Base-by-base conservation (phyloP, 2,797 vertebrate genomes). In the Chiropotes sagulatus region DNA sequence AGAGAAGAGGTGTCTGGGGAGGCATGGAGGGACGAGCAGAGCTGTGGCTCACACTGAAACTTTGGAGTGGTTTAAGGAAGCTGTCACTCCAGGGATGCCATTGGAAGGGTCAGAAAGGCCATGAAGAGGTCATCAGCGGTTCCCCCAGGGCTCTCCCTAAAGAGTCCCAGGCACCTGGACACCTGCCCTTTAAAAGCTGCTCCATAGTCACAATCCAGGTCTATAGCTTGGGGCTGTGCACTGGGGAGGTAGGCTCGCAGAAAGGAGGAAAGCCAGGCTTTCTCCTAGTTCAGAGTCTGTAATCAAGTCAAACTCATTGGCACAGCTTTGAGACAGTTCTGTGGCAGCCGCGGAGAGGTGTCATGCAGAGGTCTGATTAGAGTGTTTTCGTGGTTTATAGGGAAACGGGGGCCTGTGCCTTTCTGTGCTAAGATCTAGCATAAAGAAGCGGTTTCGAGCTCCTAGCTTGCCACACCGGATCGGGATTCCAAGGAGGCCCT, bases 281-380 rank as follows among this genome's bases (percentile, higher is more conserved):
- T 95, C 61, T 72, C 76, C 79, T 61, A 33, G 72, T 79, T 92
- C 52, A n/a, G 86, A 94, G 93, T 50, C 80, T 39, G 22, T 95
- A 78, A 87, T 82, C 24, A 89, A 93, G 84, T 94, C 64, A 44
- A 81, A 93, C 95, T 86, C 80, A 6, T 17, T 52, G 96, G 91
- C 91, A 78, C 41, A 67, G 95, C 19, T 0, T 57, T 24, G 89
- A 95, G 64, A 52, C 67, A 10, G 73, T 78, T 85, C 67, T 94
- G 94, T 30, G 0, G 76, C 96, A 93, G 83, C 92, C 26, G 0
- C 48, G 20, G 83, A 26, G 90, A 39, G 64, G 19, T 30, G 36
- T 48, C 3, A 57, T 82, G 87, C 92, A 72, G 88, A 81, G 92
- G 41, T 85, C 81, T 90, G 88, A 39, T 72, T 36, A 46, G 75